A percentile compares a stretch with the other conserved stretches of the same genome.
Conservation (phyloP, 2,113 vertebrate genomes). For the Dryoscopus gambensis region DNA sequence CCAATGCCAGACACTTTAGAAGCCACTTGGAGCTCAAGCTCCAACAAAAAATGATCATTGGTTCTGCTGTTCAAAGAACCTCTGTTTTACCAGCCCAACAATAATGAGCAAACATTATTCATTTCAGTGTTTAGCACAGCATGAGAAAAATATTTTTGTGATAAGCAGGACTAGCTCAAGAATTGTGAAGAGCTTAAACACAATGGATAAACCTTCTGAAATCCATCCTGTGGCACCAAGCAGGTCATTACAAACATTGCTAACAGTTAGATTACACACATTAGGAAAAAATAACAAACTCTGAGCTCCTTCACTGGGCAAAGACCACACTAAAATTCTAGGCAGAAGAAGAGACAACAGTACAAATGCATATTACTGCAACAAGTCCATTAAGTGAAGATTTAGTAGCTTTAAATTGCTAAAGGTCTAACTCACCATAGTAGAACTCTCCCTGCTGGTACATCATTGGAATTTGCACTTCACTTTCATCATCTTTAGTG, state of each 20-base stretch:
- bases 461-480: constrained; percentile 98
- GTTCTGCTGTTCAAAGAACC: neutral
- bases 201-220: neutral
- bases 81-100: neutral
- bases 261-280: neutral
- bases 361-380: neutral
- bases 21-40: neutral
- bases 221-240: neutral
- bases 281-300: neutral
- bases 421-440: constrained; percentile 79
- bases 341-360: neutral
- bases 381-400: neutral
- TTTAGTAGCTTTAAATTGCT: neutral
- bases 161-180: neutral
- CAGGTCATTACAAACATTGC: neutral
- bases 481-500: constrained; percentile 94
- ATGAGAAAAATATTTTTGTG: neutral
- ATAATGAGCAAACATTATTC: neutral
- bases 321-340: neutral
- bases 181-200: neutral
- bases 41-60: neutral
- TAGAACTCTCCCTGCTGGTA: constrained; percentile 98
- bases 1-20: neutral
- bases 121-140: neutral
- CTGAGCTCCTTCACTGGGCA: neutral